These are phyloP conservation scores for Plotosus lineatus DNA, from an alignment of 2,113 vertebrate species.

Conservation along the genomic window DNA sequence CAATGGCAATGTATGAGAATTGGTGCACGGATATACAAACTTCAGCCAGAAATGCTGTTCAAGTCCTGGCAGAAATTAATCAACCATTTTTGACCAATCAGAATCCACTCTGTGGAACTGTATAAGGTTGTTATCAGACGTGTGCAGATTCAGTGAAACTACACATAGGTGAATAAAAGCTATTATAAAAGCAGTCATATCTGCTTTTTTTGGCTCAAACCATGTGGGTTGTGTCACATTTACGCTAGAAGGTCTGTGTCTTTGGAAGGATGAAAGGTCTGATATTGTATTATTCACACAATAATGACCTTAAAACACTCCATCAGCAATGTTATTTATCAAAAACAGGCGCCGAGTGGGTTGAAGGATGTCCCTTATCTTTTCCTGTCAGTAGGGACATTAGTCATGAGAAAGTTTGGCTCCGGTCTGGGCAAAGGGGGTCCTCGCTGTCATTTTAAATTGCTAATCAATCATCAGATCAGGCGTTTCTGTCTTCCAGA, in stretches of 20 bases:
- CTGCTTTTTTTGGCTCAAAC: constrained; percentile 10
- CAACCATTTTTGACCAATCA: not conserved
- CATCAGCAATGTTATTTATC: constrained; percentile 94
- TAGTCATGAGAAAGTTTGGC: constrained; percentile 90
- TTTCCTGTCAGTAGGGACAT: constrained; percentile 89
- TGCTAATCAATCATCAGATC: constrained; percentile 95
- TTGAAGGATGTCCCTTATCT: constrained; percentile 94
- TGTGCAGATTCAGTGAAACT: not conserved
- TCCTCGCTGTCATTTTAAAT: constrained; percentile 90
- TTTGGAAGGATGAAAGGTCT: constrained; percentile 67
- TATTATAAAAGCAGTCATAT: not conserved
- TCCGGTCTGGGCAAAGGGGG: constrained; percentile 84
- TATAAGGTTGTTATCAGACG: not conserved
- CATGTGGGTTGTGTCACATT: not conserved
- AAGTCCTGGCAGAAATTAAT: not conserved
- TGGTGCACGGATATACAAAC: not conserved
- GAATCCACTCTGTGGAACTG: not conserved
- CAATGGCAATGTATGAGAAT: not conserved
- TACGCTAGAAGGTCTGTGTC: constrained; percentile 24
- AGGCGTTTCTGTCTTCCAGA: constrained; percentile 81
- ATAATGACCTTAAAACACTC: constrained; percentile 85
- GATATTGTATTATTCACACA: constrained; percentile 81
- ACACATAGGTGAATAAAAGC: not conserved
- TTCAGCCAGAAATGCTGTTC: not conserved
- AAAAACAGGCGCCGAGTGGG: constrained; percentile 84